A percentile compares a stretch with the other conserved stretches of the same genome.
Evolutionary conservation across 2,888 invertebrate genomes (phyloP).

Genomic region (Sicus ferrugineus): DNA sequence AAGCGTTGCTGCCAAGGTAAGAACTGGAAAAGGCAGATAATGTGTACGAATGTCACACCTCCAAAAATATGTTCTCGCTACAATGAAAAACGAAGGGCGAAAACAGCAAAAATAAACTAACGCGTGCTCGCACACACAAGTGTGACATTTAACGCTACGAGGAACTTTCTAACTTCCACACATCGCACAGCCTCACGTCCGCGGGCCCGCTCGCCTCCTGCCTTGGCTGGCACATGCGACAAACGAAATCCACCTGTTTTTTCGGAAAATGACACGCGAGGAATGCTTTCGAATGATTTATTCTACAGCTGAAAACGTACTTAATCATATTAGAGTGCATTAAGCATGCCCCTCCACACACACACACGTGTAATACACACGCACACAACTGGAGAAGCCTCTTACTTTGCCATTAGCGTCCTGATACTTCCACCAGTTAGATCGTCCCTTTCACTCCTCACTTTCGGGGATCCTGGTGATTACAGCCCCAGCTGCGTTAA

Average conservation of each 20-base stretch:
- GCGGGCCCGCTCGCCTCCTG: no score
- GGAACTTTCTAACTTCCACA: no score
- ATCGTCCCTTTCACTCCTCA: no score
- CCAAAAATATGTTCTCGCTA: conserved; percentile 16
- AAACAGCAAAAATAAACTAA: neutral
- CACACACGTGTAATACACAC: no score
- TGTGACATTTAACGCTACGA: no score
- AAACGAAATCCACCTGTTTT: conserved; percentile 29
- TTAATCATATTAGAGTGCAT: conserved; percentile 54
- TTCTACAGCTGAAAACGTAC: conserved; percentile 56
- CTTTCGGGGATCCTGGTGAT: no score
- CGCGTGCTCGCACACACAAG: conserved; percentile 1
- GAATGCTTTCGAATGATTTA: conserved; percentile 52
- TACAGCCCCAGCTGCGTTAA: no score
- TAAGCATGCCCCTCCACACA: neutral
- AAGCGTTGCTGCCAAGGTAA: neutral
- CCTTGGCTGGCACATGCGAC: conserved; percentile 13
- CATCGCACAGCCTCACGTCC: no score
- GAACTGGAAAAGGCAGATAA: conserved; percentile 11
- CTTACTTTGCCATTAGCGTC: no score
- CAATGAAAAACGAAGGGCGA: neutral
- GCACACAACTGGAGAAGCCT: no score
- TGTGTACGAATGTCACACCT: conserved; percentile 27
- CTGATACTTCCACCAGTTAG: no score
- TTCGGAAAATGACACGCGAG: conserved; percentile 29